These are phyloP conservation scores for Xiphophorus couchianus DNA, from an alignment of 2,113 vertebrate species.

Conservation along the genomic window DNA sequence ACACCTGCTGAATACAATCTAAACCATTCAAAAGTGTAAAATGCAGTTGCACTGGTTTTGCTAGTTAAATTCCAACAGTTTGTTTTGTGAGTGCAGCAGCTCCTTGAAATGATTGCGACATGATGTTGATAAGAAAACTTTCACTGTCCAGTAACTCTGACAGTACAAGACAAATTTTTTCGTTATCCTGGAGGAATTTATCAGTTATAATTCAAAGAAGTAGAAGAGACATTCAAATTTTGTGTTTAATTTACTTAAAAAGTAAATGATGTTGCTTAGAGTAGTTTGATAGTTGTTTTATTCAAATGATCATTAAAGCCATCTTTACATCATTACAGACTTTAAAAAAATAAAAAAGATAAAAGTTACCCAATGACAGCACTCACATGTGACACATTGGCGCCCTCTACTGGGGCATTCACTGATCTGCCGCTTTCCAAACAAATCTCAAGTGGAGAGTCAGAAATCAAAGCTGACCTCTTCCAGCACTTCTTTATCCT, in stretches of 20 bases:
- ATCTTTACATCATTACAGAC: neutral
- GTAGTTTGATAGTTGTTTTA: neutral
- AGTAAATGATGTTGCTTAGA: neutral
- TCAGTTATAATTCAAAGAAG: neutral
- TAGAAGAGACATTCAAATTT: neutral
- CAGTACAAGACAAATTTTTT: neutral
- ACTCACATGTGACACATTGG: constrained; percentile 45
- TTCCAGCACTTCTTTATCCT: neutral
- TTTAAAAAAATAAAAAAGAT: neutral
- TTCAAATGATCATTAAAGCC: neutral
- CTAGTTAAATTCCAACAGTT: neutral
- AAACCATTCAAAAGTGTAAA: neutral
- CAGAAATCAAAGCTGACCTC: neutral
- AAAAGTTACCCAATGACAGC: neutral
- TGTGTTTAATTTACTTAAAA: neutral
- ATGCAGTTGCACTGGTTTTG: neutral
- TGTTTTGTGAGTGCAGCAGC: neutral
- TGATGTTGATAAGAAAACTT: neutral
- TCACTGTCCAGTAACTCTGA: neutral
- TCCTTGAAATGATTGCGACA: neutral
- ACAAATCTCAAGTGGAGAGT: neutral
- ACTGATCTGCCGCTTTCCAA: constrained; percentile 18
- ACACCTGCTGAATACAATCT: neutral
- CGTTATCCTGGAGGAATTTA: neutral
- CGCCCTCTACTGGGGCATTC: constrained; percentile 76